Percentiles rank a stretch among this genome's conserved stretches.
phyloP scores from a whole-genome alignment of 2,797 vertebrate species.

The Protonibea diacanthus region DNA sequence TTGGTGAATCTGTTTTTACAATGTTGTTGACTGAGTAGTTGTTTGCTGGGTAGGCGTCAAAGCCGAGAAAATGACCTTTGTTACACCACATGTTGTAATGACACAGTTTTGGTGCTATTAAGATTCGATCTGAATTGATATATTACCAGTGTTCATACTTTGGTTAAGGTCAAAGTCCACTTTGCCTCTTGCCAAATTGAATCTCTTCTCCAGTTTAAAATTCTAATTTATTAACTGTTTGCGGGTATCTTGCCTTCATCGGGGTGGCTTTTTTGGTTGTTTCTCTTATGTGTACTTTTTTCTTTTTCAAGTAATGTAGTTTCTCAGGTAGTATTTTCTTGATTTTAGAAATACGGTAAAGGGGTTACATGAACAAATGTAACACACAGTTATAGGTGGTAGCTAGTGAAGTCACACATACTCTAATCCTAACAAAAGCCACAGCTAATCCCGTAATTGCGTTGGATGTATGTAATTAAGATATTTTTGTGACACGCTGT shows the following conservation, averaged over 20 bases:
- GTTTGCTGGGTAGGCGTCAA: background rate
- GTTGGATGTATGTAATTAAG: background rate
- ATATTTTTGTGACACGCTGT: background rate
- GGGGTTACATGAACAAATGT: background rate
- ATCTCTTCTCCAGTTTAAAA: background rate
- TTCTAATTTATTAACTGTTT: background rate
- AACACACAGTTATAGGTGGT: background rate
- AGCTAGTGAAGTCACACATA: background rate
- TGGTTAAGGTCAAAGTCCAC: background rate
- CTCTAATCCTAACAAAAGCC: background rate
- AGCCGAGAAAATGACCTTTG: slow-evolving; percentile 31
- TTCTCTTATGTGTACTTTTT: background rate
- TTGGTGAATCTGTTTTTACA: background rate
- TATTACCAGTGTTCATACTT: background rate
- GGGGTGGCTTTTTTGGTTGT: slow-evolving; percentile 1
- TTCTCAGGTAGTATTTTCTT: background rate
- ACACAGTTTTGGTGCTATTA: slow-evolving; percentile 8
- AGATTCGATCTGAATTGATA: slow-evolving; percentile 29
- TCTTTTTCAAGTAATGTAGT: background rate
- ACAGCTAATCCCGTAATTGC: background rate
- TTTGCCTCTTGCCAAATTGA: background rate
- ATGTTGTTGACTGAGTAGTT: background rate
- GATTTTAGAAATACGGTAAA: background rate
- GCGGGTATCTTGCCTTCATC: background rate
- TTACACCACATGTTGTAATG: slow-evolving; percentile 1